Conservation (phyloP, 2,113 vertebrate genomes). For the Phyllostomus discolor region DNA sequence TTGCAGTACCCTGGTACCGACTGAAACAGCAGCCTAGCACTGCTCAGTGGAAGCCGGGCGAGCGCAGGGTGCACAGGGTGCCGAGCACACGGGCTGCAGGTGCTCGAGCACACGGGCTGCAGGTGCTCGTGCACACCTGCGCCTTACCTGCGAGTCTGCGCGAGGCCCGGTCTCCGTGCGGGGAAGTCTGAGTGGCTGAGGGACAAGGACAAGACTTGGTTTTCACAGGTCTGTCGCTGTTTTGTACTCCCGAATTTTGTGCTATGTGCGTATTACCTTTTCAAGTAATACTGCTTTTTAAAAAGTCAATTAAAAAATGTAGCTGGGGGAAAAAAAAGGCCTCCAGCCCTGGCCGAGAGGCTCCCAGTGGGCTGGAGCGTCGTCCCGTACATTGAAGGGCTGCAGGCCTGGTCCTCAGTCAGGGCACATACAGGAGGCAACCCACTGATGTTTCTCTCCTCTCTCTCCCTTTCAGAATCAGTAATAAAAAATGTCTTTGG, state of each 20-base stretch:
- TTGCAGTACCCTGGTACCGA: neutral
- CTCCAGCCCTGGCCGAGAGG: too few relatives aligned
- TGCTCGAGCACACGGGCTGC: too few relatives aligned
- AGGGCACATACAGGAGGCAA: too few relatives aligned
- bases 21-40: neutral
- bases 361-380: too few relatives aligned
- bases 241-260: neutral
- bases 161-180: neutral
- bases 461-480: too few relatives aligned
- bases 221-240: too few relatives aligned
- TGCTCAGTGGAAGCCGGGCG: neutral
- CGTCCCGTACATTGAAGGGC: too few relatives aligned
- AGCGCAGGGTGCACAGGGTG: too few relatives aligned
- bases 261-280: neutral
- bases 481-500: too few relatives aligned
- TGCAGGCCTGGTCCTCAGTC: too few relatives aligned
- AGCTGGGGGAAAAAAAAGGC: neutral
- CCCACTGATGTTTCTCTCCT: too few relatives aligned
- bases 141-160: neutral
- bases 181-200: neutral
- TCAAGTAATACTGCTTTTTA: neutral
- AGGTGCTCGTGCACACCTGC: accelerated
- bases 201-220: neutral
- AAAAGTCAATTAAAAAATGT: neutral
- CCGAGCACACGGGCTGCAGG: too few relatives aligned